Conservation (phyloP, 2,797 vertebrate genomes). For the Otolemur crassicaudatus region DNA sequence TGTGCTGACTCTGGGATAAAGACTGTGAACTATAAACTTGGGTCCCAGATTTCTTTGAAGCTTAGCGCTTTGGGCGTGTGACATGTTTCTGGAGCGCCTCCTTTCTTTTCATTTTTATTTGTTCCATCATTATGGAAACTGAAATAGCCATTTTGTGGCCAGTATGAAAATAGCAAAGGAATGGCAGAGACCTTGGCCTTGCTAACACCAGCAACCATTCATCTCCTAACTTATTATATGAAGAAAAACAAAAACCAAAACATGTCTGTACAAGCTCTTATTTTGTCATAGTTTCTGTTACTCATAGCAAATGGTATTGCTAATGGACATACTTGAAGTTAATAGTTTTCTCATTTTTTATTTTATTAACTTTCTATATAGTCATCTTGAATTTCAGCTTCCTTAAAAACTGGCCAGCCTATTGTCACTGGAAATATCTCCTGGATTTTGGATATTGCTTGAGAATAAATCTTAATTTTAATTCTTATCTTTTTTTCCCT, state of each 20-base stretch:
- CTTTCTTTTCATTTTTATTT: neutral
- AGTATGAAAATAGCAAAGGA: neutral
- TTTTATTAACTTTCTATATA: neutral
- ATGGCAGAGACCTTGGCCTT: neutral
- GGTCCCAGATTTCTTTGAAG: neutral
- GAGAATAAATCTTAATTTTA: constrained; percentile 1
- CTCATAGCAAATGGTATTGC: neutral
- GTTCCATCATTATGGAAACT: neutral
- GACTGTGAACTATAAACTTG: neutral
- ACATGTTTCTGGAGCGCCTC: neutral
- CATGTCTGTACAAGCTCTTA: neutral
- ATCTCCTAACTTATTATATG: neutral
- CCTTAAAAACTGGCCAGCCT: neutral
- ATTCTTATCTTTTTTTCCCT: neutral
- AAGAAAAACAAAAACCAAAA: neutral
- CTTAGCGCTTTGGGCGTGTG: neutral
- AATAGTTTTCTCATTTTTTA: neutral
- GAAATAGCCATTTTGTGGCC: neutral
- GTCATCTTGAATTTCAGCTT: neutral
- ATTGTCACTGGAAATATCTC: neutral
- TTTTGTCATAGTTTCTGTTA: neutral
- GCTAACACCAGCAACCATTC: neutral
- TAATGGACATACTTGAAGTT: neutral
- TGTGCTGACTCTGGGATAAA: neutral
- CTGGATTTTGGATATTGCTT: neutral